A percentile compares a stretch with the other conserved stretches of the same genome.
These are phyloP conservation scores for Tragelaphus eurycerus DNA, from an alignment of 2,797 vertebrate species.

Conservation along the genomic window DNA sequence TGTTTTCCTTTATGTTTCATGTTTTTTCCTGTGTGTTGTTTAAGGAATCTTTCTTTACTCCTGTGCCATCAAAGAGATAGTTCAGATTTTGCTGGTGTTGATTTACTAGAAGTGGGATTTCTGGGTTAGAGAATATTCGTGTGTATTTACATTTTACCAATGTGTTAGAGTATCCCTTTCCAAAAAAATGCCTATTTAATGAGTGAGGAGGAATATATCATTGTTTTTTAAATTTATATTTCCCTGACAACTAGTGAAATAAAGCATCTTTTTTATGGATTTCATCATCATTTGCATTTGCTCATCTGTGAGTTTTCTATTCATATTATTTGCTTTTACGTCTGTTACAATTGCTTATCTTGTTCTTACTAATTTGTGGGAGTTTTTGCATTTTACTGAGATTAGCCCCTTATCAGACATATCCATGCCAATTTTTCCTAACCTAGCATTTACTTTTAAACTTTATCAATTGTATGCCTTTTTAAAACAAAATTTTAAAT, in stretches of 20 bases:
- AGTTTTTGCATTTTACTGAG: background rate
- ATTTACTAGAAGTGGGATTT: background rate
- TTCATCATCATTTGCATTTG: conserved; percentile 13
- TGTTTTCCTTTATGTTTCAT: background rate
- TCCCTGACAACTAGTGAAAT: background rate
- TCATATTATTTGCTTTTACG: background rate
- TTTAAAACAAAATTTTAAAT: background rate
- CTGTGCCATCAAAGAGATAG: background rate
- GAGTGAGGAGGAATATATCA: background rate
- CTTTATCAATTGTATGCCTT: background rate
- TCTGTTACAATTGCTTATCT: background rate
- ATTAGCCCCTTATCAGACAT: background rate
- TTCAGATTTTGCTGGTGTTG: background rate
- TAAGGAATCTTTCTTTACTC: background rate
- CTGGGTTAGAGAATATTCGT: background rate
- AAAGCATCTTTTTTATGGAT: background rate
- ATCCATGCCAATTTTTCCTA: background rate
- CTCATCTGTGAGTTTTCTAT: conserved; percentile 35
- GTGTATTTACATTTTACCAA: background rate
- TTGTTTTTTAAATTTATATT: conserved; percentile 35
- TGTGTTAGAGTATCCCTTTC: background rate
- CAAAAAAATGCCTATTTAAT: background rate
- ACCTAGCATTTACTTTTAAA: background rate
- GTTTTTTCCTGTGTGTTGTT: background rate
- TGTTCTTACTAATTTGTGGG: conserved; percentile 32